These are phyloP conservation scores for Coturnix japonica DNA, from an alignment of 2,113 vertebrate genomes.

Conservation along the genomic window DNA sequence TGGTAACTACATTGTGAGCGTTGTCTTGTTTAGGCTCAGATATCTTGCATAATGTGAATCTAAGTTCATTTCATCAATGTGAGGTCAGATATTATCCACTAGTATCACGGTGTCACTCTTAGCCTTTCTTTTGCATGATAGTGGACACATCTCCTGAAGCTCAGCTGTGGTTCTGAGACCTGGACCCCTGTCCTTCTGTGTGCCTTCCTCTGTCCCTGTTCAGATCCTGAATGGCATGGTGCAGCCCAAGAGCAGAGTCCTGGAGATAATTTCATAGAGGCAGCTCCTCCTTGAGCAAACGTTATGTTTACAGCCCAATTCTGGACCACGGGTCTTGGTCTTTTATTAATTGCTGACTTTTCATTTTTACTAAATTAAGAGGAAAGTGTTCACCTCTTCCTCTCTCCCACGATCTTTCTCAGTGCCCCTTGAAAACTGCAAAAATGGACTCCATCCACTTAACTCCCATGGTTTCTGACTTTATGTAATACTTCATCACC, in stretches of 20 bases:
- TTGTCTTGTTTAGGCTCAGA: background rate
- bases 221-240: background rate
- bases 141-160: rapidly evolving
- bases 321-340: background rate
- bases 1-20: background rate
- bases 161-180: background rate
- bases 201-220: background rate
- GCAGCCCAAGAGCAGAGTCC: background rate
- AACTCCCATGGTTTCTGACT: conserved; percentile 36
- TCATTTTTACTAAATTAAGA: background rate
- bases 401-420: background rate
- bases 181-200: rapidly evolving
- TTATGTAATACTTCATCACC: conserved; percentile 53
- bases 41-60: background rate
- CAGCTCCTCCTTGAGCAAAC: background rate
- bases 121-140: background rate
- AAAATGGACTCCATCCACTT: background rate
- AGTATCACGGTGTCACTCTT: background rate
- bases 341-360: background rate
- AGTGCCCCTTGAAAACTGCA: background rate
- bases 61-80: background rate
- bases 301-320: background rate
- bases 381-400: background rate
- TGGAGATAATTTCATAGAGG: background rate
- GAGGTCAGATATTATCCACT: background rate